Percentiles rank a stretch among this genome's conserved stretches.
These are phyloP conservation scores for Galerucella pusilla DNA, from an alignment of 2,888 invertebrate genomes.

Conservation along the genomic window DNA sequence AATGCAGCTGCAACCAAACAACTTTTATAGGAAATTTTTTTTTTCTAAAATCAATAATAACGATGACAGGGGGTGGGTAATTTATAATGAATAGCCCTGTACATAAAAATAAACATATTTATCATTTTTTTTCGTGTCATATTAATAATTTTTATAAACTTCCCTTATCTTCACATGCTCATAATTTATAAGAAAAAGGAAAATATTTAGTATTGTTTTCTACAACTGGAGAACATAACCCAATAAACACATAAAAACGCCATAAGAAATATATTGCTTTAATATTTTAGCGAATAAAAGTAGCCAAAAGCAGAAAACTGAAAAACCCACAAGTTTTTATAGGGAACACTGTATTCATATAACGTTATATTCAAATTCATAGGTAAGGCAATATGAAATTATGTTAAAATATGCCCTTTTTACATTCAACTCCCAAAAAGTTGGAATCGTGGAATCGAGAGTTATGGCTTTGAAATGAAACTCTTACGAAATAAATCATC, in stretches of 20 bases:
- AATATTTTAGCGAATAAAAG: constrained; percentile 31
- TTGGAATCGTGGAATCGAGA: constrained; percentile 35
- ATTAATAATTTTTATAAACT: constrained; percentile 2
- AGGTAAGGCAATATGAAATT: constrained; percentile 40
- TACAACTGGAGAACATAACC: constrained; percentile 24
- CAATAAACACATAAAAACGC: constrained; percentile 36
- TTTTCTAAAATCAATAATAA: no score
- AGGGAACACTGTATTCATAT: constrained; percentile 44
- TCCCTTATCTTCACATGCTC: neutral
- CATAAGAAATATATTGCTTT: constrained; percentile 32
- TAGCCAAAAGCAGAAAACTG: constrained; percentile 31
- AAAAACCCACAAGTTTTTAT: constrained; percentile 27
- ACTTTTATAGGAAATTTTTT: no score
- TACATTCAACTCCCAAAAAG: constrained; percentile 21
- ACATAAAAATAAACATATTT: neutral
- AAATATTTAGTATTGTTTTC: constrained; percentile 24
- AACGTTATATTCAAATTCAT: constrained; percentile 45
- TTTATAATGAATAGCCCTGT: no score
- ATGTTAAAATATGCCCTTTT: constrained; percentile 44
- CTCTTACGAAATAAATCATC: constrained; percentile 49
- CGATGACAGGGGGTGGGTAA: no score
- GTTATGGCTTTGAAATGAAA: constrained; percentile 39
- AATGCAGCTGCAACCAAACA: no score
- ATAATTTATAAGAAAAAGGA: constrained; percentile 6
- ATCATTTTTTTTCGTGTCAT: neutral